Base-by-base conservation (phyloP, 2,888 invertebrate species). In the Standfussiana lucernea region DNA sequence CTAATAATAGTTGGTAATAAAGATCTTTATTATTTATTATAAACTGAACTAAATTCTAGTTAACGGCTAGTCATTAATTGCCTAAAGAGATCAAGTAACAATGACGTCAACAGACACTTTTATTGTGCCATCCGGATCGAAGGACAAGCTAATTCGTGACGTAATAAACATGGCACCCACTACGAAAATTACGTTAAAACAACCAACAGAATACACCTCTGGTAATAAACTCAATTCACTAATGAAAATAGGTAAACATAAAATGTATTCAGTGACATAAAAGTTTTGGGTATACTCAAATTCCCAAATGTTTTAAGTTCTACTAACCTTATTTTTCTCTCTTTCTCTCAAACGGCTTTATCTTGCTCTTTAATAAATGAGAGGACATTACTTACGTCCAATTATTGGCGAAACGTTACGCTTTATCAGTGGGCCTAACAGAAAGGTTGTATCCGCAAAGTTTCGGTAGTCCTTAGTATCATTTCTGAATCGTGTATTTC, bases 331-430 rank as follows among this genome's bases (percentile, higher is more conserved):
- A 32, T 47, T 35, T 53, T 28, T 64, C 50, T 72, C 75, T 67
- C 72, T 40, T 70, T 72, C 35, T 0, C 15, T 21, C 70, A 2
- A 53, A 53, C 40, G 35, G 45, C 53, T 67, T n/a, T 65, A n/a
- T 85, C 75, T 53, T 72, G 37, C 56, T 75, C 64, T 59, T 45
- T 83, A 72, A 77, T 83, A 85, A 85, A 82, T 70, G 82, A 81
- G 82, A 62, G 47, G 56, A 62, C 42, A 82, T 85, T 82, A 85
- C 72, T 85, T 83, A 80, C 40, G 59, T 80, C 62, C 56, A 75
- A 83, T 83, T 56, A 83, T 81, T 70, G 72, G 70, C 24, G 56
- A 65, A 73, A 85, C 75, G 73, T 85, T 83, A 75, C 50, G 59
- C 37, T 80, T 67, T 70, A 85, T 75, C 70, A 68, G 42, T 40